Percentiles rank a stretch among this genome's conserved stretches.
phyloP scores from a whole-genome alignment of 2,113 vertebrate genomes.

The Xenopus laevis region DNA sequence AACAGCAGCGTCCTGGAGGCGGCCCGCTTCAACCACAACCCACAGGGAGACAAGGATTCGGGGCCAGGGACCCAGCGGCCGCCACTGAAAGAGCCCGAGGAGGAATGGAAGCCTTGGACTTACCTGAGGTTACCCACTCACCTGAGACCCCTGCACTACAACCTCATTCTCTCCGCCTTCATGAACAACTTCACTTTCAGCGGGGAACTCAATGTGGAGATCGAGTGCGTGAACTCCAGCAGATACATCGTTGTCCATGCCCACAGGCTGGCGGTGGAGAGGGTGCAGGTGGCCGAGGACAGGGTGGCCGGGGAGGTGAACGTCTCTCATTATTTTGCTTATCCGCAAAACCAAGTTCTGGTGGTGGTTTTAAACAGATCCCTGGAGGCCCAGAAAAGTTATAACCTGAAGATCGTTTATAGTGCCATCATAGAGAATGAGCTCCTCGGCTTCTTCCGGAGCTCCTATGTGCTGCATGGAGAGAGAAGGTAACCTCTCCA shows the following conservation, averaged over 20 bases:
- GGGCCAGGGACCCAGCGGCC: conserved; percentile 39
- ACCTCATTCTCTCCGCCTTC: conserved; percentile 78
- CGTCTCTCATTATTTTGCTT: conserved; percentile 78
- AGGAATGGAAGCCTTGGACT: conserved; percentile 73
- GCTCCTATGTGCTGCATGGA: conserved; percentile 82
- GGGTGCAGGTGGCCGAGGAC: conserved; percentile 79
- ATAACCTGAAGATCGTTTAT: conserved; percentile 87
- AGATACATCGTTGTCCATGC: conserved; percentile 86
- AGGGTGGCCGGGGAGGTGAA: conserved; percentile 75
- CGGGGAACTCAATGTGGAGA: conserved; percentile 86
- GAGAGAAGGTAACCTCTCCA: conserved; percentile 75
- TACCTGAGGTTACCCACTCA: conserved; percentile 73
- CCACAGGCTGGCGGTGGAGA: conserved; percentile 78
- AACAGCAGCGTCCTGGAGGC: conserved; percentile 55
- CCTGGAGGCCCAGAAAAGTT: conserved; percentile 77
- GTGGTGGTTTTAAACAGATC: conserved; percentile 86
- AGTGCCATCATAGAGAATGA: conserved; percentile 88
- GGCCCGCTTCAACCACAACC: conserved; percentile 55
- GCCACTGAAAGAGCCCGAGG: conserved; percentile 50
- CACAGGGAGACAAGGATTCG: conserved; percentile 49
- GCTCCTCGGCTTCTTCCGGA: conserved; percentile 91
- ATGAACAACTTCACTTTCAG: conserved; percentile 98
- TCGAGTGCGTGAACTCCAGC: conserved; percentile 84
- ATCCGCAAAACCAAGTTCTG: conserved; percentile 80
- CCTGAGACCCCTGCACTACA: conserved; percentile 86